A percentile compares a stretch with the other conserved stretches of the same genome.
Evolutionary conservation across 2,888 invertebrate species (phyloP).

Genomic region (Drosophila borealis): DNA sequence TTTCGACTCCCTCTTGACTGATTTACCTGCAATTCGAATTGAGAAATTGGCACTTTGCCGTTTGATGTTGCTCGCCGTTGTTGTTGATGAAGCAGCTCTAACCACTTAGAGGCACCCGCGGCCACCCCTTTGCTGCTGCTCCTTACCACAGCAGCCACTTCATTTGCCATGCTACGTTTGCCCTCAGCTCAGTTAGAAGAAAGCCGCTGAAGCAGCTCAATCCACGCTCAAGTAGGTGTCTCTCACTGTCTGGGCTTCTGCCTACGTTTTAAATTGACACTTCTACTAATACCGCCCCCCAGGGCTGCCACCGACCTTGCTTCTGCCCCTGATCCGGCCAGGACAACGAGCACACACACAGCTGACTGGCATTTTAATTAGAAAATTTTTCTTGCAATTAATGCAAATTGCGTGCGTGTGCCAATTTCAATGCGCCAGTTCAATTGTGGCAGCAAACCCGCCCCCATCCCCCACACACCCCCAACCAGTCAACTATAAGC

Average conservation of each 20-base stretch:
- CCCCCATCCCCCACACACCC: background rate
- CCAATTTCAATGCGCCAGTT: slow-evolving; percentile 75
- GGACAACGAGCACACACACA: slow-evolving; percentile 17
- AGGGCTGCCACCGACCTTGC: background rate
- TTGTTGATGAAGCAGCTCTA: slow-evolving; percentile 8
- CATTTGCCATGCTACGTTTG: slow-evolving; percentile 72
- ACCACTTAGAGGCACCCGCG: background rate
- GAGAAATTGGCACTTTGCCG: slow-evolving; percentile 37
- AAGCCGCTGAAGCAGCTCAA: slow-evolving; percentile 21
- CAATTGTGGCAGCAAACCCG: slow-evolving; percentile 54
- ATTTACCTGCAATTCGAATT: slow-evolving; percentile 32
- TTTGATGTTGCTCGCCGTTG: slow-evolving; percentile 44
- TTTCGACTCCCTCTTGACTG: background rate
- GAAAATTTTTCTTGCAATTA: slow-evolving; percentile 81
- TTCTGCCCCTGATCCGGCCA: background rate
- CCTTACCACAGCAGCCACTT: slow-evolving; percentile 27
- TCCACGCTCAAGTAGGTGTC: slow-evolving; percentile 38
- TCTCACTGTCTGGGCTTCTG: slow-evolving; percentile 16
- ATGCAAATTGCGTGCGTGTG: slow-evolving; percentile 81
- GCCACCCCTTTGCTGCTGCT: background rate
- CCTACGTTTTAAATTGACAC: slow-evolving; percentile 79
- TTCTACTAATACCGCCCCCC: slow-evolving; percentile 73
- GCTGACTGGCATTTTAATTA: slow-evolving; percentile 82
- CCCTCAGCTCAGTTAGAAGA: slow-evolving; percentile 68
- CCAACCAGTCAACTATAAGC: slow-evolving; percentile 21